Conservation (phyloP, 1,140 invertebrate species). For the Coelopa frigida region DNA sequence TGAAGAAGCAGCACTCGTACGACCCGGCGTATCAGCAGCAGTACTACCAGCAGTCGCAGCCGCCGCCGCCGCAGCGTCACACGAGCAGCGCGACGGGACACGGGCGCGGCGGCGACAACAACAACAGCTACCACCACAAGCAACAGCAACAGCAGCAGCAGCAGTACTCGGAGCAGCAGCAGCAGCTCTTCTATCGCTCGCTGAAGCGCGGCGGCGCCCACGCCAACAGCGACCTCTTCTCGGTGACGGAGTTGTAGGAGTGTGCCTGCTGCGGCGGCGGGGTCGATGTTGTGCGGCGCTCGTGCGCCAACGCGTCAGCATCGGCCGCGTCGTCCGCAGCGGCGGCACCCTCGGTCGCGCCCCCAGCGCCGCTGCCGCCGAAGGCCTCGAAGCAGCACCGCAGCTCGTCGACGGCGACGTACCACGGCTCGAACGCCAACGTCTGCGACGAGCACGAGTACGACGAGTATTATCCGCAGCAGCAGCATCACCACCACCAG, state of each 20-base stretch:
- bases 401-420: conserved; percentile 13
- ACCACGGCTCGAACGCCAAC: conserved; percentile 7
- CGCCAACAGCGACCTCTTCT: conserved; percentile 37
- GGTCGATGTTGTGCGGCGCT: conserved; percentile 38
- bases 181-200: conserved; percentile 37
- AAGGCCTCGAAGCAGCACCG: conserved; percentile 42
- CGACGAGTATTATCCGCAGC: conserved; percentile 38
- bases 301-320: conserved; percentile 12
- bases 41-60: conserved; percentile 26
- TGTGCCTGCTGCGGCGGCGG: conserved; percentile 45
- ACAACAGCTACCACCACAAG: conserved; percentile 20
- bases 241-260: conserved; percentile 44
- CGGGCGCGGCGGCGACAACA: conserved; percentile 11
- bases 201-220: conserved; percentile 30
- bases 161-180: conserved; percentile 20
- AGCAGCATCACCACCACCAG: conserved; percentile 17
- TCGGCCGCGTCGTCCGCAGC: conserved; percentile 14
- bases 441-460: conserved; percentile 39
- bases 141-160: conserved; percentile 27
- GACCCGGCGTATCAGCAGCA: conserved; percentile 34
- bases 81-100: conserved; percentile 4
- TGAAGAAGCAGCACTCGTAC: conserved; percentile 41
- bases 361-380: conserved; percentile 35
- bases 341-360: conserved; percentile 21
- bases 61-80: conserved; percentile 19